Conservation (phyloP, 2,797 vertebrate genomes). For the Poeciliopsis paucimaculata region DNA sequence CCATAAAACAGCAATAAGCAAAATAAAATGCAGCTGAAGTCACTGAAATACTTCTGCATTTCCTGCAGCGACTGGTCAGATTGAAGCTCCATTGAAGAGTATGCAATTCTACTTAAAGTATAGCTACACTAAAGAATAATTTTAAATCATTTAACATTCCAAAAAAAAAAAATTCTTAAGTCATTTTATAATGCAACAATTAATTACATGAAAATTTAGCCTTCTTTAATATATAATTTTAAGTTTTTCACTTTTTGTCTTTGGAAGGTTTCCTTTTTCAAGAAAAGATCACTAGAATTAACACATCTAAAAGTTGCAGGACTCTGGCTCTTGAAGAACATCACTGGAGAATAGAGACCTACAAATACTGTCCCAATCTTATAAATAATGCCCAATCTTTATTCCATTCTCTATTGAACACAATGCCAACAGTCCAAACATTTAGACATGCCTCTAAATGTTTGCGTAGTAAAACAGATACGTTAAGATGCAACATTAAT, state of each 20-base stretch:
- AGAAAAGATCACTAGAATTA: no score
- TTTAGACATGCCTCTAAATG: background rate
- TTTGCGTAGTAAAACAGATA: background rate
- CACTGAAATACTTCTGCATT: background rate
- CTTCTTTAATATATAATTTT: no score
- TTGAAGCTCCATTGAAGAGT: background rate
- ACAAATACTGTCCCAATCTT: background rate
- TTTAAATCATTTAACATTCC: background rate
- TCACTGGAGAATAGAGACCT: no score
- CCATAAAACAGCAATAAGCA: background rate
- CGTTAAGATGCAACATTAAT: background rate
- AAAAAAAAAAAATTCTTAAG: background rate
- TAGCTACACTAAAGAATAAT: background rate
- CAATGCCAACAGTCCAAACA: background rate
- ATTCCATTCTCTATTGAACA: background rate
- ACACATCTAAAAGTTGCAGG: no score
- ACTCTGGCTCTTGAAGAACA: no score
- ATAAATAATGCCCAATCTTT: background rate
- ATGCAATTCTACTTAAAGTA: background rate
- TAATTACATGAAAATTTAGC: no score
- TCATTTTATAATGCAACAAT: background rate
- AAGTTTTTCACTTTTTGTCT: no score
- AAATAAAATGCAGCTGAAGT: background rate
- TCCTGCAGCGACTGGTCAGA: background rate
- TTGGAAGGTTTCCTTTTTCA: no score